Conservation (phyloP, 2,888 invertebrate genomes). For the Nudaria mundana region DNA sequence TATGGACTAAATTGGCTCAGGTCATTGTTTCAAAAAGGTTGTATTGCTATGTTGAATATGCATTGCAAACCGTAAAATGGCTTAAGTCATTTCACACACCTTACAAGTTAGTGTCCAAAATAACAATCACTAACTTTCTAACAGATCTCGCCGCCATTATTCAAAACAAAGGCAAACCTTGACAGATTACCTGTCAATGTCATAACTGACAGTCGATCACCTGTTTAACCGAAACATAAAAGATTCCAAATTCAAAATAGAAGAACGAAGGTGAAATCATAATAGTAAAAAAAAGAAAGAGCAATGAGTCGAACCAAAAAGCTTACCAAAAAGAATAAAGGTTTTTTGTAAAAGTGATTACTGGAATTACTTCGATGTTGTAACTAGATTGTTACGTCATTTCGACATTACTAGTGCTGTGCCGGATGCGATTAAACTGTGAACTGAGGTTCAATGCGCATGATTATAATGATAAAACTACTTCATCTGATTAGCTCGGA, state of each 20-base stretch:
- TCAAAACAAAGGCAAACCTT: conserved; percentile 2
- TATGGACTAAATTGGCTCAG: too few species aligned
- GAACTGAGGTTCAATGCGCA: neutral
- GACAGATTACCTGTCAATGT: conserved; percentile 3
- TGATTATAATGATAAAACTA: conserved; percentile 3
- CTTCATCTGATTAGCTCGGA: conserved; percentile 1
- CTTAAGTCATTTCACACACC: too few species aligned
- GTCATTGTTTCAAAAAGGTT: too few species aligned
- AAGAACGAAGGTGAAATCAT: conserved; percentile 32
- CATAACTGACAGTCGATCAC: conserved; percentile 7
- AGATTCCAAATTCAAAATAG: conserved; percentile 7
- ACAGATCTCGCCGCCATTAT: neutral
- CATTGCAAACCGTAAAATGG: too few species aligned
- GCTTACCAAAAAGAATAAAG: conserved; percentile 13
- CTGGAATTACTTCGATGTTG: conserved; percentile 28
- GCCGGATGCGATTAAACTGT: conserved; percentile 15
- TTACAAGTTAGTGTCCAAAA: too few species aligned
- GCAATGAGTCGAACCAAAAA: conserved; percentile 19
- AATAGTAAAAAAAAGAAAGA: conserved; percentile 21
- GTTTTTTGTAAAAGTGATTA: conserved; percentile 39
- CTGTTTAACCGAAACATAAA: conserved; percentile 11
- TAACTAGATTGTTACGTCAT: conserved; percentile 25
- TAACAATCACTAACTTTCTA: too few species aligned
- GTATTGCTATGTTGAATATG: too few species aligned
- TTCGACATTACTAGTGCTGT: neutral